These are phyloP conservation scores for Maniola jurtina DNA, from an alignment of 1,140 invertebrate species.

Conservation along the genomic window DNA sequence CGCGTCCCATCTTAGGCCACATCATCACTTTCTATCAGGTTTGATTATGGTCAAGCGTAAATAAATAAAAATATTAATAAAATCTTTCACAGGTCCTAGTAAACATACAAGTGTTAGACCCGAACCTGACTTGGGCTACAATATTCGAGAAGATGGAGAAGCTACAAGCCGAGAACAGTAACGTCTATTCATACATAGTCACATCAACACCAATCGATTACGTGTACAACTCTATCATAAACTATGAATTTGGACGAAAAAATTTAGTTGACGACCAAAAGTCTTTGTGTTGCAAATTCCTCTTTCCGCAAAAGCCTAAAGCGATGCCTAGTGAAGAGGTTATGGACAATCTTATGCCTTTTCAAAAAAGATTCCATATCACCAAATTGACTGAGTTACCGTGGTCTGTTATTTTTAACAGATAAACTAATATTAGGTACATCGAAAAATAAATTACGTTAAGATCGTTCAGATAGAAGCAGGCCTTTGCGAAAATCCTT, in stretches of 20 bases:
- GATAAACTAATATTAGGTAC: conserved; percentile 37
- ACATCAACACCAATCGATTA: conserved; percentile 59
- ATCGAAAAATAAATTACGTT: too few species aligned
- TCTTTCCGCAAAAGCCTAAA: conserved; percentile 32
- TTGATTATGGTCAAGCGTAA: too few species aligned
- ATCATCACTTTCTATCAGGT: too few species aligned
- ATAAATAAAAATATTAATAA: too few species aligned
- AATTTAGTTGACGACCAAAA: conserved; percentile 23
- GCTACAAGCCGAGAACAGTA: conserved; percentile 40
- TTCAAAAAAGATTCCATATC: conserved; percentile 53
- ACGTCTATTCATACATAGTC: conserved; percentile 61
- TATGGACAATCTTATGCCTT: conserved; percentile 36
- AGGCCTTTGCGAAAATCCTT: too few species aligned
- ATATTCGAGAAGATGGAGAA: conserved; percentile 62
- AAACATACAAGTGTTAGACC: conserved; percentile 59
- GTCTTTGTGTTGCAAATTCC: conserved; percentile 34
- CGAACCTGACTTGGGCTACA: conserved; percentile 44
- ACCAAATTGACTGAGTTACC: conserved; percentile 59
- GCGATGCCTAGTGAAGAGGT: conserved; percentile 28
- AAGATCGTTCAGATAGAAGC: too few species aligned
- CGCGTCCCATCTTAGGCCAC: too few species aligned
- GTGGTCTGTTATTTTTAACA: conserved; percentile 69
- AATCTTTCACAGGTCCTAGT: conserved; percentile 50
- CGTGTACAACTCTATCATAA: conserved; percentile 58
- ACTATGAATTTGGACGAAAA: conserved; percentile 33